phyloP scores from a whole-genome alignment of 2,113 vertebrate species.

The Eulacestoma nigropectus region DNA sequence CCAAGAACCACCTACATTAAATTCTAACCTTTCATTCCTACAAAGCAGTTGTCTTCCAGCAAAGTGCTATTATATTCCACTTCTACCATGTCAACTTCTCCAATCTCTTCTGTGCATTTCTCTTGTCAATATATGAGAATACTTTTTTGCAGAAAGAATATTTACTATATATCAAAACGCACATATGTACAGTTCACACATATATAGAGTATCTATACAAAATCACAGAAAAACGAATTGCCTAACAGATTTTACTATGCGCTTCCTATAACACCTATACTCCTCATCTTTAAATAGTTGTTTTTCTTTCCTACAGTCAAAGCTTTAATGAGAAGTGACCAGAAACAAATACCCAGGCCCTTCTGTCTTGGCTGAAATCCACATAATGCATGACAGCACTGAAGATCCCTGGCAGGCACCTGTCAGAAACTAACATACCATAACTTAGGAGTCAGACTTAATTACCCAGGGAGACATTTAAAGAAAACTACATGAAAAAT shows the following conservation, averaged over 20 bases:
- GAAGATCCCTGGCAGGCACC: constrained; percentile 73
- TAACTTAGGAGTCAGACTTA: constrained; percentile 68
- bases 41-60: background rate
- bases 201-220: background rate
- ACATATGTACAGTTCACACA: background rate
- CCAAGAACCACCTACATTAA: constrained; percentile 28
- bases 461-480: constrained; percentile 72
- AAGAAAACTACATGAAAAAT: constrained; percentile 70
- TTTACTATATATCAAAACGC: background rate
- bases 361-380: constrained; percentile 72
- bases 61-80: background rate
- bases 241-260: constrained; percentile 21
- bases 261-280: background rate
- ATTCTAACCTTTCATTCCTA: constrained; percentile 1
- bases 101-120: background rate
- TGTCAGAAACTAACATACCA: constrained; percentile 71
- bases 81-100: background rate
- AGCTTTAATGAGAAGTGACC: constrained; percentile 71
- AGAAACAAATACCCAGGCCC: constrained; percentile 55
- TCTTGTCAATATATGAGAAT: background rate
- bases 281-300: constrained; percentile 34
- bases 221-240: background rate
- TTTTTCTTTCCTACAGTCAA: constrained; percentile 49
- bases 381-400: constrained; percentile 69
- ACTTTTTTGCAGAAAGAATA: background rate